Evolutionary conservation across 2,113 vertebrate genomes (phyloP), one percentile per base, ranked within the genome.

Genomic region (Todiramphus saurophagus): DNA sequence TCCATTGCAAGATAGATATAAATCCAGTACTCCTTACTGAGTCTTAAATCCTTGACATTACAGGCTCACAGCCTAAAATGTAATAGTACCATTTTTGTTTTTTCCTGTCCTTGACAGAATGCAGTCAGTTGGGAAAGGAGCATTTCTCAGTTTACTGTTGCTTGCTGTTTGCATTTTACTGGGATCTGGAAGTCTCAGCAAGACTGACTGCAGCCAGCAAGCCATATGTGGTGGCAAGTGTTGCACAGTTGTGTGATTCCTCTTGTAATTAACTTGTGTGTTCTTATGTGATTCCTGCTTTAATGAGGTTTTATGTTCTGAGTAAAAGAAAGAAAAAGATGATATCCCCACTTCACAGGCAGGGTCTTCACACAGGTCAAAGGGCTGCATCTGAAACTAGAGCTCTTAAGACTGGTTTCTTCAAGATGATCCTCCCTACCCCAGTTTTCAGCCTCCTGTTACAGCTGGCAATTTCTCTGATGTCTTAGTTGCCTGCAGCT

Each of bases 401-500:
- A 90, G 55, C 63, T 79, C 63, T 90, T 58, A 85, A 86, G 50
- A 46, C 50, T 73, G 13, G 16, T 83, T 85, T 53, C 67, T 90
- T 93, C 67, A 80, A 35, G 82, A 48, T 85, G 79, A 69, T 78
- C 39, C 56, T 95, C 24, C 14, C 63, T 66, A 62, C 59, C 41
- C 2, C 1, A 58, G 91, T 51, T 83, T 93, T 92, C 90, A 92
- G 44, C 63, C 50, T 85, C 16, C 41, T 53, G 24, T 69, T 90
- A 44, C 31, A 83, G 35, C 12, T 2, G 7, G n/a, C 25, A 83
- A 2, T 80, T 85, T 83, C 75, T 93, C 53, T 91, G 70, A 85
- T 73, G 58, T 85, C 79, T 96, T 67, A 50, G 67, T 58, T 88
- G 46, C 55, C 70, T 80, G 67, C 63, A 80, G 62, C 24, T 95